phyloP scores from a whole-genome alignment of 2,113 vertebrate species.

The Hemichromis elongatus region DNA sequence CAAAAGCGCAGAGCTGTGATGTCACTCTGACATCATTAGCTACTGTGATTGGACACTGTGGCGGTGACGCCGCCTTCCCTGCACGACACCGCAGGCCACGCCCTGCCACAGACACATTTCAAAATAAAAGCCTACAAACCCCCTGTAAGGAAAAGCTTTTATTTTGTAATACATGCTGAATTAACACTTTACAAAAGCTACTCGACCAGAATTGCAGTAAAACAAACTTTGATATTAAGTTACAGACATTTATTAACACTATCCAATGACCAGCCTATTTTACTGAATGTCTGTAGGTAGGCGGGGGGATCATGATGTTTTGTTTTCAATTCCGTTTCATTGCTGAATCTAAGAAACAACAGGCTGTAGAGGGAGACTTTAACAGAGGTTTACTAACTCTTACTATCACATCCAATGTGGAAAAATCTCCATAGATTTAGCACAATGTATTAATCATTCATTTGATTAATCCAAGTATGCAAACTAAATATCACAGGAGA shows the following conservation, averaged over 20 bases:
- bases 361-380: neutral
- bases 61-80: too few species aligned
- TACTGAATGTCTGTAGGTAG: neutral
- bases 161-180: neutral
- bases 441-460: neutral
- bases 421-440: accelerated
- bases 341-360: neutral
- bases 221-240: accelerated
- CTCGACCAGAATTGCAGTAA: neutral
- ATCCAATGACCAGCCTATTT: neutral
- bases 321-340: neutral
- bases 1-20: too few species aligned
- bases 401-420: neutral
- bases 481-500: neutral
- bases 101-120: too few species aligned
- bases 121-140: neutral
- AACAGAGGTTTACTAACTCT: neutral
- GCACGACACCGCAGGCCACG: too few species aligned
- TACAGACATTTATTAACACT: neutral
- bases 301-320: accelerated
- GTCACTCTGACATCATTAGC: neutral
- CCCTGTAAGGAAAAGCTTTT: neutral
- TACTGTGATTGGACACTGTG: neutral
- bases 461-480: neutral
- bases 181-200: neutral